These are phyloP conservation scores for Dryococelus australis DNA, from an alignment of 2,888 invertebrate genomes.

Conservation along the genomic window DNA sequence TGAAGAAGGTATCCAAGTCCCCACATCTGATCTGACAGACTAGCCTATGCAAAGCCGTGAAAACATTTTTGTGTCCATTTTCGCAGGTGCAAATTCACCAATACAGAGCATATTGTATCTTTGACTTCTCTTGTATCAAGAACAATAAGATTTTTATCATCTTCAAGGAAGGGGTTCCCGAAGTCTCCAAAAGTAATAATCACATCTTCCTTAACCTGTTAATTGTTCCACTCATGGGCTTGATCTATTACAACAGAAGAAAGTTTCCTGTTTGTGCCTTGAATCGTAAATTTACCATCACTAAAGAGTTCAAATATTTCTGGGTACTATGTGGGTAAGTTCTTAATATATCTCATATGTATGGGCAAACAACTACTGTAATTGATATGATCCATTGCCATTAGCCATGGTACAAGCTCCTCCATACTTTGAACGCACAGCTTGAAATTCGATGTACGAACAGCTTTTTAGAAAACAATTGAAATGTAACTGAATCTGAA, in stretches of 20 bases:
- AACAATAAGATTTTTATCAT: not conserved
- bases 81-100: not conserved
- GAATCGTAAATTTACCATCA: not conserved
- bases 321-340: not conserved
- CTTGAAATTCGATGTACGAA: too few relatives aligned
- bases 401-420: not conserved
- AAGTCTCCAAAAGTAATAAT: not conserved
- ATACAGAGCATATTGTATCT: not conserved
- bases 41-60: slow-evolving; percentile 10
- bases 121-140: not conserved
- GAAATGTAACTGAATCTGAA: too few relatives aligned
- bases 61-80: not conserved
- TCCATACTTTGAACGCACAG: too few relatives aligned
- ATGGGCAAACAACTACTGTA: not conserved
- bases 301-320: not conserved
- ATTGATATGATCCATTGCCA: not conserved
- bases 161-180: slow-evolving; percentile 12
- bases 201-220: slow-evolving; percentile 31
- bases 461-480: too few relatives aligned
- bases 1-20: too few relatives aligned
- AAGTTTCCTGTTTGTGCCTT: slow-evolving; percentile 32
- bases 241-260: slow-evolving; percentile 36
- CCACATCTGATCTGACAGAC: too few relatives aligned
- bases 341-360: not conserved
- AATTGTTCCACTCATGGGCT: slow-evolving; percentile 32